Conservation (phyloP, 2,797 vertebrate species). For the Eulemur rubriventer region DNA sequence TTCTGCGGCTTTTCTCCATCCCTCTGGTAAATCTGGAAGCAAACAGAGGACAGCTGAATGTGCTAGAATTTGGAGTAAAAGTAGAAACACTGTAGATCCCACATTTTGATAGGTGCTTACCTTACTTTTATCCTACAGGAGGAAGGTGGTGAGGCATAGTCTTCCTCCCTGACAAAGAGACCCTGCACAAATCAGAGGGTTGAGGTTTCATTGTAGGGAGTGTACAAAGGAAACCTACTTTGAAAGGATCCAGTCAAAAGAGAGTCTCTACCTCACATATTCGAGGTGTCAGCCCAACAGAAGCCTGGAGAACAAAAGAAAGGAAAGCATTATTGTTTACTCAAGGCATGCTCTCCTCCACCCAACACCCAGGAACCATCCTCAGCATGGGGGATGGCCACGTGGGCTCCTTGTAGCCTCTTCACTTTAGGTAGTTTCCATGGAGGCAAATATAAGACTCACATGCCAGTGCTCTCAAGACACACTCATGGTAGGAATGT, state of each 20-base stretch:
- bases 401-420: not conserved
- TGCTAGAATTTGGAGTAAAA: not conserved
- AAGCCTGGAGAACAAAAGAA: conserved; percentile 87
- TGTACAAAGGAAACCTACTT: conserved; percentile 51
- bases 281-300: conserved; percentile 94
- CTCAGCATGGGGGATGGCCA: not conserved
- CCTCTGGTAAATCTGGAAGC: not conserved
- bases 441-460: not conserved
- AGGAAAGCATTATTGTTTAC: conserved; percentile 37
- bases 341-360: not conserved
- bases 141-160: conserved; percentile 87
- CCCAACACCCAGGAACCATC: not conserved
- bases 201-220: conserved; percentile 47
- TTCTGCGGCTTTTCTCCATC: not conserved
- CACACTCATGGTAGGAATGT: not conserved
- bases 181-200: conserved; percentile 87
- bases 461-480: not conserved
- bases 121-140: conserved; percentile 96
- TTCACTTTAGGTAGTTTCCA: not conserved
- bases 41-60: not conserved
- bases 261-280: conserved; percentile 94
- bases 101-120: conserved; percentile 82
- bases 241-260: conserved; percentile 60
- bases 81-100: not conserved
- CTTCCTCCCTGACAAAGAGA: conserved; percentile 91